A percentile compares a stretch with the other conserved stretches of the same genome.
Conservation (phyloP, 2,888 invertebrate genomes). For the Dynastes grantii region DNA sequence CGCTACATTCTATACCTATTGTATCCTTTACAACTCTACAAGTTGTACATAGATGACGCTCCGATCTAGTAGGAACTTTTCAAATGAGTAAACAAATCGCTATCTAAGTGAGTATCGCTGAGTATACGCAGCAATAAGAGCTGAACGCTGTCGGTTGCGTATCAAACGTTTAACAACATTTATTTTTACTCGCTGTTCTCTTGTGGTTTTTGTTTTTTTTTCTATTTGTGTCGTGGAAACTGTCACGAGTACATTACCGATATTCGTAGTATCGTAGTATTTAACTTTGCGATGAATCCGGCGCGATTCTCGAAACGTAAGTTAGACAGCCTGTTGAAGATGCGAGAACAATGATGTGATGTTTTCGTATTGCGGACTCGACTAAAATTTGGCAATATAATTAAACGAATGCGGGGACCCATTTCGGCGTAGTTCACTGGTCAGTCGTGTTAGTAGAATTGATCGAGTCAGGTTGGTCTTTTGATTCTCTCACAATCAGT, state of each 20-base stretch:
- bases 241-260: background rate
- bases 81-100: constrained; percentile 16
- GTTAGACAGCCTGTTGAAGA: background rate
- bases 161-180: constrained; percentile 2
- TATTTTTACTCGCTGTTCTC: constrained; percentile 10
- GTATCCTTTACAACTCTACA: no score
- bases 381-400: background rate
- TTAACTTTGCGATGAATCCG: background rate
- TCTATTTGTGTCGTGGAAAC: background rate
- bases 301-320: background rate
- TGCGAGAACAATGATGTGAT: constrained; percentile 4
- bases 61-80: no score
- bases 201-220: background rate
- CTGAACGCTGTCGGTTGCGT: background rate
- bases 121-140: background rate
- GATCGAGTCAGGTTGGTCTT: background rate
- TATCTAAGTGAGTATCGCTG: constrained; percentile 7
- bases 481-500: background rate
- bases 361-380: background rate
- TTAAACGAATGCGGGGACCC: background rate
- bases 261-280: background rate
- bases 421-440: background rate
- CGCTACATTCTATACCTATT: constrained; percentile 9
- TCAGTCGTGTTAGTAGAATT: background rate
- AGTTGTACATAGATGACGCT: no score